Percentiles rank a stretch among this genome's conserved stretches.
Evolutionary conservation across 2,888 invertebrate species (phyloP).

Genomic region (Lithophane ornitopus): DNA sequence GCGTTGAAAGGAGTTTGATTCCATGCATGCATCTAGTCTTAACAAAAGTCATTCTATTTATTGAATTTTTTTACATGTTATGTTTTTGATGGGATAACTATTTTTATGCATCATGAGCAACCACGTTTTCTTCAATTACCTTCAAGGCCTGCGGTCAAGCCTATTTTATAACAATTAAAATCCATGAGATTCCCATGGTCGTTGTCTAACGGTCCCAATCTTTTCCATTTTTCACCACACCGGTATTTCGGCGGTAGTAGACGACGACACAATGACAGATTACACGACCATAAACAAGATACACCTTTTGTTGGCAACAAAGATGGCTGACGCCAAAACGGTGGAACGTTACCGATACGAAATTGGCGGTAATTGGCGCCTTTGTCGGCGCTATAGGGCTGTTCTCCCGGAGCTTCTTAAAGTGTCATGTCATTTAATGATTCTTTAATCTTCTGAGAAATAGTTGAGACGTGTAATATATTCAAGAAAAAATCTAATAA

Average conservation of each 20-base stretch:
- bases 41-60: background rate
- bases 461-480: slow-evolving; percentile 12
- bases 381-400: slow-evolving; percentile 64
- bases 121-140: background rate
- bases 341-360: slow-evolving; percentile 68
- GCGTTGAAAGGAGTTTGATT: background rate
- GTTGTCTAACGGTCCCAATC: slow-evolving; percentile 39
- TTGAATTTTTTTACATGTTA: too few relatives aligned
- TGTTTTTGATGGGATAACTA: too few relatives aligned
- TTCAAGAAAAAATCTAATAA: slow-evolving; percentile 17
- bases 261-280: slow-evolving; percentile 60
- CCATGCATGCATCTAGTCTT: background rate
- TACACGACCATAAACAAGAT: slow-evolving; percentile 63
- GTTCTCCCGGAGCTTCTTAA: slow-evolving; percentile 45
- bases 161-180: slow-evolving; percentile 14
- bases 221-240: slow-evolving; percentile 40
- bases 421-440: slow-evolving; percentile 60
- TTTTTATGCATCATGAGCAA: background rate
- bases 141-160: background rate
- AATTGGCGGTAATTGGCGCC: slow-evolving; percentile 72
- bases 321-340: slow-evolving; percentile 68
- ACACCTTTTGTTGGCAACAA: slow-evolving; percentile 66
- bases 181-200: slow-evolving; percentile 14
- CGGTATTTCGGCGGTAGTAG: slow-evolving; percentile 47
- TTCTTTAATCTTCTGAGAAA: slow-evolving; percentile 46